Evolutionary conservation across 2,888 invertebrate species (phyloP).

Genomic region (Augiades crinisus): DNA sequence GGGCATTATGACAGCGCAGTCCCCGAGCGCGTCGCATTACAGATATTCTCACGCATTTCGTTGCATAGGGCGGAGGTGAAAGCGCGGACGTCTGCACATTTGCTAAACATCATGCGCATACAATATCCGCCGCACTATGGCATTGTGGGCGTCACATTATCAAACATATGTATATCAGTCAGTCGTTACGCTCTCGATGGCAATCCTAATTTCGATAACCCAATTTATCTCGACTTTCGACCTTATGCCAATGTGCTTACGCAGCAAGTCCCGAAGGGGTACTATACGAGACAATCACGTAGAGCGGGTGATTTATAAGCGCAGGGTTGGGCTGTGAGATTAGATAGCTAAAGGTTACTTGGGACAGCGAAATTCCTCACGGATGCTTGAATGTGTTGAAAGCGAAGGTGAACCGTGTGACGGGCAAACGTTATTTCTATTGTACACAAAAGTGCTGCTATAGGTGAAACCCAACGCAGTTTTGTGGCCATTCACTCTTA

Average conservation of each 20-base stretch:
- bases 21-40: slow-evolving; percentile 46
- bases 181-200: slow-evolving; percentile 22
- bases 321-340: slow-evolving; percentile 39
- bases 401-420: too few species aligned
- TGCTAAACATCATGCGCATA: slow-evolving; percentile 31
- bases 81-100: slow-evolving; percentile 59
- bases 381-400: background rate
- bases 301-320: slow-evolving; percentile 40
- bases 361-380: slow-evolving; percentile 5
- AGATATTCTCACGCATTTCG: slow-evolving; percentile 52
- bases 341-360: slow-evolving; percentile 36
- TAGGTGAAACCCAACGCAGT: too few species aligned
- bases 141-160: slow-evolving; percentile 52
- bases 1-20: slow-evolving; percentile 26
- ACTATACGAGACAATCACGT: slow-evolving; percentile 34
- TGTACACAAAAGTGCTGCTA: too few species aligned
- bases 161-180: slow-evolving; percentile 35
- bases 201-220: slow-evolving; percentile 32
- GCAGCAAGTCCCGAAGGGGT: slow-evolving; percentile 24
- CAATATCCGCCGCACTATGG: slow-evolving; percentile 43
- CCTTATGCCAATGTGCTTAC: slow-evolving; percentile 25
- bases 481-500: too few species aligned
- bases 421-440: too few species aligned
- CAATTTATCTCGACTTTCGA: slow-evolving; percentile 28
- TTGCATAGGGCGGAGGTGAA: slow-evolving; percentile 62